Conservation (phyloP, 2,113 vertebrate genomes). For the Cyphomyrus discorhynchus region DNA sequence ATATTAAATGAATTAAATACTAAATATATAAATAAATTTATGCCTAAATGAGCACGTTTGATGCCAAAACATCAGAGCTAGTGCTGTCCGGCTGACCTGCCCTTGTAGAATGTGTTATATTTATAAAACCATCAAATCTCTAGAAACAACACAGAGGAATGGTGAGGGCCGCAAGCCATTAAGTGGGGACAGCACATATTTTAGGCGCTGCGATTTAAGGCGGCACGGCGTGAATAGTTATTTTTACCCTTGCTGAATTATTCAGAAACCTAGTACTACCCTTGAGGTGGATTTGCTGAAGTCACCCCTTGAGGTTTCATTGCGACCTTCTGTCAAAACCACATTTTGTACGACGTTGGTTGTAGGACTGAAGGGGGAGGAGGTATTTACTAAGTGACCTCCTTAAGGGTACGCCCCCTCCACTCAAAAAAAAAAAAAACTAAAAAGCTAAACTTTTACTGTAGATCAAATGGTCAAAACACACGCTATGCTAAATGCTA, state of each 20-base stretch:
- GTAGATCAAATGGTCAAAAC: too few species aligned
- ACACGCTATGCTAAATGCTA: not conserved
- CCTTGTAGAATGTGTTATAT: not conserved
- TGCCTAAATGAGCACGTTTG: not conserved
- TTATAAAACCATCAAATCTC: constrained; percentile 1
- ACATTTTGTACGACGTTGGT: not conserved
- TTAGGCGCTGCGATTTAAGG: not conserved
- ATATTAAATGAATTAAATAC: not conserved
- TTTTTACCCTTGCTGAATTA: constrained; percentile 10
- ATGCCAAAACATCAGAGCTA: not conserved
- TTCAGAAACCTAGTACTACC: not conserved
- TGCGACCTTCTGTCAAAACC: constrained; percentile 7
- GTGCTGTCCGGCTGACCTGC: not conserved
- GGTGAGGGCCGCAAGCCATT: not conserved
- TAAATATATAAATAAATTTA: not conserved
- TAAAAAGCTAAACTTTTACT: not conserved
- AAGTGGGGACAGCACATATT: not conserved
- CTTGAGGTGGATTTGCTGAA: not conserved
- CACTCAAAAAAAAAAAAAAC: not conserved
- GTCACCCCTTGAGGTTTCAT: not conserved
- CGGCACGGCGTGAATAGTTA: not conserved
- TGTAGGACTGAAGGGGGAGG: not conserved
- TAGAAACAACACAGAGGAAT: not conserved
- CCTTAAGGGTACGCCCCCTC: not conserved
- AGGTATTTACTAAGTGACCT: not conserved